Base-by-base conservation (phyloP, 2,113 vertebrate species). In the Hippocampus comes region DNA sequence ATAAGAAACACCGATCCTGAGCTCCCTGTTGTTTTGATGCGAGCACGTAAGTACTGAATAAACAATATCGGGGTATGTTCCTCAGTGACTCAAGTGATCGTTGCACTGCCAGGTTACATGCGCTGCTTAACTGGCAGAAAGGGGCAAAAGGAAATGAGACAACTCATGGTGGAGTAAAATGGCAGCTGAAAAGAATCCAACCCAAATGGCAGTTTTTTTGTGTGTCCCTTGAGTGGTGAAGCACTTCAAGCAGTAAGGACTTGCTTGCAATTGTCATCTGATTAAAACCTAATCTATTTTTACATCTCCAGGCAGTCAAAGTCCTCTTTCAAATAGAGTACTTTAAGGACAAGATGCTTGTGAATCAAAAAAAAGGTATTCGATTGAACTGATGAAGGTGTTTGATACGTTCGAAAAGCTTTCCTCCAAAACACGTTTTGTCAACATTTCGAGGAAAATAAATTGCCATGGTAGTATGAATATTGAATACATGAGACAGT, bases 211-310 rank as follows among this genome's bases (percentile, higher is more conserved):
- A 1, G 5, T 67, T 85, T 70, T 81, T 71, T 68, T 81, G 73
- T 72, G 67, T 9, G 49, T 88, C 87, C 85, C 85, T 63, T 25
- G 78, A 79, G 83, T 81, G 68, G 76, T 67, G 81, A 11, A 76
- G 73, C 72, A 80, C 83, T 87, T 89, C 74, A 85, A 85, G 79
- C 79, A 81, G 73, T 82, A 86, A 70, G 82, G 81, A 87, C 90
- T 88, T 86, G 78, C 84, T 76, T 82, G 79, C 78, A 85, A 79
- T 80, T 84, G 81, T 85, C 79, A 70, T 77, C 83, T 83, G 78
- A 87, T 89, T 82, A 87, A 81, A 87, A 80, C 76, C 66, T 78
- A 76, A 85, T 82, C 80, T 89, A 85, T 90, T 91, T 89, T 85
- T 81, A 82, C 72, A 82, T 67, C 67, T 79, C 74, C 64, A 82